Evolutionary conservation across 1,140 invertebrate genomes (phyloP), one percentile per base, ranked within the genome.

Genomic region (Rhysida immarginata): DNA sequence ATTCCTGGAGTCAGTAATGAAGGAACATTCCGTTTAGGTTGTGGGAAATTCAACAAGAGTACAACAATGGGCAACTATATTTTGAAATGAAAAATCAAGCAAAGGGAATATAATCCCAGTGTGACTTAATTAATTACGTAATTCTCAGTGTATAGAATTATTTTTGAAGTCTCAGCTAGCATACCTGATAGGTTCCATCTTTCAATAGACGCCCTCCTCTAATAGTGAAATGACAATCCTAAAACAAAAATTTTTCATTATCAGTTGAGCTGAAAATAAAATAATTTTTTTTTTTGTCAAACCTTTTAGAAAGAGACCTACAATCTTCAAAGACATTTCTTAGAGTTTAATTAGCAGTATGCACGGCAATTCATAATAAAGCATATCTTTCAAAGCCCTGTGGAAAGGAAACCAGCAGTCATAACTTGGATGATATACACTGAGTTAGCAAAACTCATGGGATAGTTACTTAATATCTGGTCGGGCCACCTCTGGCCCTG

Each of bases 221-320:
- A 58, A 99, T 96, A 0, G 95, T 99, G 71, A 96, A 98, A 71
- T 99, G 96, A 66, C 96, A 98, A 68, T 99, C 96, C 66, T 69
- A 50, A 16, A 49, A 21, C 18, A 21, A 8, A 21, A 48, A 48
- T 18, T 8, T 48, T 48, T 24, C 24, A 8, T 48, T 48, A 48
- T 8, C 5, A 48, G 24, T 48, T 5, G 24, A 24, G 5, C 45
- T 8, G 18, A 41, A 52, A 53, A 52, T 53, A 21, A 26, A 18
- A 59, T 1, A 52, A 55, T 18, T 21, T 5, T 2, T 41, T 42
- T 26, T 1, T 14, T 25, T 8, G 24, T 14, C 1, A 58, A 25
- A 59, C 68, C 66, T 76, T n/a, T n/a, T n/a, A n/a, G n/a, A n/a
- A n/a, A n/a, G n/a, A n/a, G n/a, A n/a, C n/a, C n/a, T n/a, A n/a